These are phyloP conservation scores for Morone saxatilis DNA, from an alignment of 2,113 vertebrate species.

Conservation along the genomic window DNA sequence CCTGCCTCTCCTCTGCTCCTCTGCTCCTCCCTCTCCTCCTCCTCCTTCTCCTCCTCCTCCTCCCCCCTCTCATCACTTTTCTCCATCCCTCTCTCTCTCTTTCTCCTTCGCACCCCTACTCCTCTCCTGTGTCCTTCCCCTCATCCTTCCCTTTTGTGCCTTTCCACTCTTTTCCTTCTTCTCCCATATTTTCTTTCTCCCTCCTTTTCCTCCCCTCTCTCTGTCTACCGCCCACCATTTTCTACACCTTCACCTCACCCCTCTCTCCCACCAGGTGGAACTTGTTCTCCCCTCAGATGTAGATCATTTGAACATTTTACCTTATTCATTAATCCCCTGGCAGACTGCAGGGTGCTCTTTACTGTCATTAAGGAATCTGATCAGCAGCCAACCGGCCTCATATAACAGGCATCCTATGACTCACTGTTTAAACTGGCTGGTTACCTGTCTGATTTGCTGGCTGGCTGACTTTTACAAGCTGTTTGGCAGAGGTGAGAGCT, in stretches of 20 bases:
- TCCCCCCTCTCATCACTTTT: constrained; percentile 46
- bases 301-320: neutral
- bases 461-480: neutral
- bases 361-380: neutral
- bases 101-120: constrained; percentile 1
- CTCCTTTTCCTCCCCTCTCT: neutral
- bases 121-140: constrained; percentile 6
- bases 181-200: neutral
- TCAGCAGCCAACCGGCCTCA: neutral
- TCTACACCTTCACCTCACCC: neutral
- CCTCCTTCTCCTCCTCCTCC: constrained; percentile 29
- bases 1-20: constrained; percentile 64
- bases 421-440: neutral
- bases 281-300: neutral
- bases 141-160: neutral
- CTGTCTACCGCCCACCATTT: neutral
- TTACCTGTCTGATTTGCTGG: neutral
- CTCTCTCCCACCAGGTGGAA: neutral
- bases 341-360: neutral
- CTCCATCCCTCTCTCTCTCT: constrained; percentile 38
- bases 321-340: neutral
- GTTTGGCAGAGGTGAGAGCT: neutral
- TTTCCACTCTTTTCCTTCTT: neutral
- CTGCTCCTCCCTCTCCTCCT: constrained; percentile 34
- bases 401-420: neutral